Evolutionary conservation across 2,797 vertebrate genomes (phyloP).

Genomic region (Eulemur rubriventer): DNA sequence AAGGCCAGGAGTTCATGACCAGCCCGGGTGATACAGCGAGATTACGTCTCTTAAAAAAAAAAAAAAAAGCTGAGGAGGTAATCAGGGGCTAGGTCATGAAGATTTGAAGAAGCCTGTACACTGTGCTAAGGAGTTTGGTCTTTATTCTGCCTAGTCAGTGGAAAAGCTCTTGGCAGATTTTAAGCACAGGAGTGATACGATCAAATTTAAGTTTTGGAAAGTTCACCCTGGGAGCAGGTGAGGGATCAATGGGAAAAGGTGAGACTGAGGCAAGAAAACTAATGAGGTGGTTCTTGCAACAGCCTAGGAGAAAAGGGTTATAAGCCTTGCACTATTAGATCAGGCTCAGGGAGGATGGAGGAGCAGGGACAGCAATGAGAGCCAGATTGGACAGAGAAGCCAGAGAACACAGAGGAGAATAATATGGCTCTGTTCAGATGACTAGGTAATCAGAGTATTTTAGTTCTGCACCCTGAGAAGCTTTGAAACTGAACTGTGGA

Average conservation of each 20-base stretch:
- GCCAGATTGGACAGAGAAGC: background rate
- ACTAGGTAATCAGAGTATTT: background rate
- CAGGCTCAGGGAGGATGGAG: background rate
- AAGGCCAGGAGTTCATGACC: background rate
- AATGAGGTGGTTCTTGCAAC: background rate
- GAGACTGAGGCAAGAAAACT: background rate
- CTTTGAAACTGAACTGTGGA: slow-evolving; percentile 17
- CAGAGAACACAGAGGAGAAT: background rate
- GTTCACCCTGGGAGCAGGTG: background rate
- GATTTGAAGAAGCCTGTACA: background rate
- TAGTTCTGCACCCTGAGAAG: background rate
- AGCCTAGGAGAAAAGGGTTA: background rate
- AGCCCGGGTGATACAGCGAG: background rate
- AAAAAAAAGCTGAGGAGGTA: background rate
- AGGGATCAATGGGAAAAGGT: background rate
- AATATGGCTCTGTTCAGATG: background rate
- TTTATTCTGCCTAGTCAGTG: background rate
- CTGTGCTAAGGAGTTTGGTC: background rate
- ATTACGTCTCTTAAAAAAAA: background rate
- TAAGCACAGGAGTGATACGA: background rate
- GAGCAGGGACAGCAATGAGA: background rate
- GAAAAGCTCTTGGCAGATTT: slow-evolving; percentile 6
- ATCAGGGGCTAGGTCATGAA: background rate
- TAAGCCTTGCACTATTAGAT: background rate
- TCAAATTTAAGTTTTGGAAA: slow-evolving; percentile 1